phyloP scores from a whole-genome alignment of 1,140 invertebrate genomes.

The Ceratitis capitata region DNA sequence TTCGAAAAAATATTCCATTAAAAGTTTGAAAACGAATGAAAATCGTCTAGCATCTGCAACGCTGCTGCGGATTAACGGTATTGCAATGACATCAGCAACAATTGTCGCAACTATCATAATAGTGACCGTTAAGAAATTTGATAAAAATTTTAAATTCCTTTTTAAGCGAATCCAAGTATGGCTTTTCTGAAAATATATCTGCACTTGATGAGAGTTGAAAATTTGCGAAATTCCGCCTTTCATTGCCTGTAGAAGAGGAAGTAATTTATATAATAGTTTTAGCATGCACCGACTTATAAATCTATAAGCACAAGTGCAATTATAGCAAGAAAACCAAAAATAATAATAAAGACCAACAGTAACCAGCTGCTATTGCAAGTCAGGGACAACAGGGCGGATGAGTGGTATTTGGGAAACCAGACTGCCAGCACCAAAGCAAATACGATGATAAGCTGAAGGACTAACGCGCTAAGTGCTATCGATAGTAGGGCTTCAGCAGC shows the following conservation, averaged over 20 bases:
- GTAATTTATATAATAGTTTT: slow-evolving; percentile 32
- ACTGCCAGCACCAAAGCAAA: background rate
- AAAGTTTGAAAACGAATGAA: background rate
- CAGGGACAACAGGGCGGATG: background rate
- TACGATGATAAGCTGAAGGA: slow-evolving; percentile 10
- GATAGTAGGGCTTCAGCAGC: background rate
- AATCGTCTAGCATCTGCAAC: background rate
- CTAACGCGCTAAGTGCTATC: background rate
- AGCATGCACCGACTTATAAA: background rate
- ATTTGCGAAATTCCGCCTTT: background rate
- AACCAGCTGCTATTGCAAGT: background rate
- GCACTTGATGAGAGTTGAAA: background rate
- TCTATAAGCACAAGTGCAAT: background rate
- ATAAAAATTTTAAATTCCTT: background rate
- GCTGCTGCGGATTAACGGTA: background rate
- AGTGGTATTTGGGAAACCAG: background rate
- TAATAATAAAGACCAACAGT: too few species aligned
- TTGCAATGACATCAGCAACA: slow-evolving; percentile 16
- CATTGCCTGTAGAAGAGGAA: too few species aligned
- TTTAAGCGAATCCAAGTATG: too few species aligned
- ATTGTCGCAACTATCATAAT: background rate
- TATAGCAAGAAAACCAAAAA: background rate
- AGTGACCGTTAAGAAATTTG: slow-evolving; percentile 13
- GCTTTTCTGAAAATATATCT: too few species aligned
- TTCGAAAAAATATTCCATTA: slow-evolving; percentile 19